Evolutionary conservation across 2,797 vertebrate species (phyloP).

Genomic region (Clarias pachynema): DNA sequence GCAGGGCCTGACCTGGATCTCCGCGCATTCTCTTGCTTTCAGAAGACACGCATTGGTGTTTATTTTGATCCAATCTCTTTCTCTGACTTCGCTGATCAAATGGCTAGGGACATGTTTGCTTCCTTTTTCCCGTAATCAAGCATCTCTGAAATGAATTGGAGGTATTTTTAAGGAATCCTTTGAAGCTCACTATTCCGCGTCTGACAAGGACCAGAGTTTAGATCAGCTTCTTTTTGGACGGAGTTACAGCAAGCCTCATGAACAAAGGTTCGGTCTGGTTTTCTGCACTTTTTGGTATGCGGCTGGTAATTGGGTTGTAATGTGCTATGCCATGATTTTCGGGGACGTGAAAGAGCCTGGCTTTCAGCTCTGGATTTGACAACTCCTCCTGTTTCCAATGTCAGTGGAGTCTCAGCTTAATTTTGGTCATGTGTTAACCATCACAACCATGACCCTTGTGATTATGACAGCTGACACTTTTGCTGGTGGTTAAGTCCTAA

Average conservation of each 20-base stretch:
- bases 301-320: constrained; percentile 38
- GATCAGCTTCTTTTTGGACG: constrained; percentile 16
- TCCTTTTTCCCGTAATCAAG: constrained; percentile 56
- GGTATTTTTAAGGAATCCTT: constrained; percentile 24
- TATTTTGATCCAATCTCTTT: constrained; percentile 72
- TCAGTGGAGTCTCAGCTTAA: constrained; percentile 55
- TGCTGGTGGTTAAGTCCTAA: constrained; percentile 62
- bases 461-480: constrained; percentile 67
- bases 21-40: constrained; percentile 62
- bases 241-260: constrained; percentile 25
- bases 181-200: constrained; percentile 46
- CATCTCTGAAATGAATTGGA: constrained; percentile 52
- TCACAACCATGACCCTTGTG: constrained; percentile 65
- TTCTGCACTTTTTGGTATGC: constrained; percentile 42
- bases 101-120: constrained; percentile 66
- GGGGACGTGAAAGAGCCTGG: constrained; percentile 33
- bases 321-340: constrained; percentile 44
- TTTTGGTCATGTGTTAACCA: constrained; percentile 71
- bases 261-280: constrained; percentile 44
- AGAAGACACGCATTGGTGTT: constrained; percentile 69
- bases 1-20: constrained; percentile 60
- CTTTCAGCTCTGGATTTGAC: constrained; percentile 47
- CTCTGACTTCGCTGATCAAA: constrained; percentile 73
- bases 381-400: constrained; percentile 45
- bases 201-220: constrained; percentile 38